Conservation (phyloP, 2,113 vertebrate genomes). For the Corythornis madagascariensis region DNA sequence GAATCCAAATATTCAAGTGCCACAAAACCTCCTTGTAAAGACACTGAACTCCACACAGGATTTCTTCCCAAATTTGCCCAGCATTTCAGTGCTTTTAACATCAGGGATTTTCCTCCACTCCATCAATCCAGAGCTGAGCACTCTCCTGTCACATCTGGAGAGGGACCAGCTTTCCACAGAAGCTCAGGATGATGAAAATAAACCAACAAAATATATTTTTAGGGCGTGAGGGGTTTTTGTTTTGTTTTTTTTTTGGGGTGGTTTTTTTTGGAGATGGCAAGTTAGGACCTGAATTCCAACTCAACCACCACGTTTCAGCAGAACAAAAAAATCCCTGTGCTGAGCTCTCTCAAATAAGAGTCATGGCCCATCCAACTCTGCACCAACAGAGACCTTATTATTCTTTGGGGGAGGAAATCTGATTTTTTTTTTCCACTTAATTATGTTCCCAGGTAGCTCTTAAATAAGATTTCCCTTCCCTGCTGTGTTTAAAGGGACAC, state of each 20-base stretch:
- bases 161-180: constrained; percentile 38
- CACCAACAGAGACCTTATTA: constrained; percentile 58
- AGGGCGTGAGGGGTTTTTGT: not conserved
- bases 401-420: constrained; percentile 38
- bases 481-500: constrained; percentile 25
- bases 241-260: too few relatives aligned
- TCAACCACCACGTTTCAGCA: constrained; percentile 32
- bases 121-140: not conserved
- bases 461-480: constrained; percentile 50
- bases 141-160: not conserved
- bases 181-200: constrained; percentile 32
- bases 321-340: constrained; percentile 64
- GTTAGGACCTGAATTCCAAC: constrained; percentile 56
- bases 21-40: not conserved
- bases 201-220: constrained; percentile 32
- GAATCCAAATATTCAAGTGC: not conserved
- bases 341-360: constrained; percentile 32
- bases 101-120: constrained; percentile 42
- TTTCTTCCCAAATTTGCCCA: not conserved
- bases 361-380: not conserved
- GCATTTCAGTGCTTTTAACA: not conserved
- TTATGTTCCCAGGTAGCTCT: constrained; percentile 54
- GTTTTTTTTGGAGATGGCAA: not conserved
- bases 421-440: constrained; percentile 69
- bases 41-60: not conserved